These are phyloP conservation scores for Liparis tanakae DNA, from an alignment of 2,797 vertebrate genomes.

Conservation along the genomic window DNA sequence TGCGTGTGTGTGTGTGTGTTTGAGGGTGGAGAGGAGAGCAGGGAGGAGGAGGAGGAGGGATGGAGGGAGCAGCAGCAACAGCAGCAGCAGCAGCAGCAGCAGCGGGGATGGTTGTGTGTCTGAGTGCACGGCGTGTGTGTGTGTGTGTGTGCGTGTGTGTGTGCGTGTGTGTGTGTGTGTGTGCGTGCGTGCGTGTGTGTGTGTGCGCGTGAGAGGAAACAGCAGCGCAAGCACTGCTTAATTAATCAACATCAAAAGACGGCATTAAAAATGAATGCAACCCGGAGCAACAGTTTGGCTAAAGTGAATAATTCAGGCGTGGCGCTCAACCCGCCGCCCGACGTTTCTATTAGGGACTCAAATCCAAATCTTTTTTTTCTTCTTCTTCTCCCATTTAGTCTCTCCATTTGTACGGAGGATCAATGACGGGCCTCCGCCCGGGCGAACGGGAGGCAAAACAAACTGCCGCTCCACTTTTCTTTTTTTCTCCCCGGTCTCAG, in stretches of 20 bases:
- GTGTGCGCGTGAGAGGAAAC: conserved; percentile 60
- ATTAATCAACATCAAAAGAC: conserved; percentile 88
- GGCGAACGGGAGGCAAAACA: conserved; percentile 71
- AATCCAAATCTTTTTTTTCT: conserved; percentile 62
- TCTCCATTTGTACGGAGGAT: conserved; percentile 62
- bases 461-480: conserved; percentile 56
- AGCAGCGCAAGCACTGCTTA: conserved; percentile 82
- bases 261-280: conserved; percentile 84
- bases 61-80: conserved; percentile 47
- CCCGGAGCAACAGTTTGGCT: conserved; percentile 85
- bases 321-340: conserved; percentile 77
- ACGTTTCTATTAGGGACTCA: conserved; percentile 75
- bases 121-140: conserved; percentile 8
- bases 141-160: conserved; percentile 52
- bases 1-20: conserved; percentile 36
- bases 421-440: conserved; percentile 59
- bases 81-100: conserved; percentile 30
- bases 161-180: conserved; percentile 31
- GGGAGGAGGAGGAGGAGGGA: conserved; percentile 38
- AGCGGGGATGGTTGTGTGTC: conserved; percentile 38
- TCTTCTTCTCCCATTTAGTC: conserved; percentile 71
- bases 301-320: conserved; percentile 84
- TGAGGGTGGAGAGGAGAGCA: conserved; percentile 18
- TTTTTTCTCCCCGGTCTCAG: conserved; percentile 44
- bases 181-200: conserved; percentile 37